phyloP scores from a whole-genome alignment of 2,888 invertebrate genomes.

The Scaptomyza parva region DNA sequence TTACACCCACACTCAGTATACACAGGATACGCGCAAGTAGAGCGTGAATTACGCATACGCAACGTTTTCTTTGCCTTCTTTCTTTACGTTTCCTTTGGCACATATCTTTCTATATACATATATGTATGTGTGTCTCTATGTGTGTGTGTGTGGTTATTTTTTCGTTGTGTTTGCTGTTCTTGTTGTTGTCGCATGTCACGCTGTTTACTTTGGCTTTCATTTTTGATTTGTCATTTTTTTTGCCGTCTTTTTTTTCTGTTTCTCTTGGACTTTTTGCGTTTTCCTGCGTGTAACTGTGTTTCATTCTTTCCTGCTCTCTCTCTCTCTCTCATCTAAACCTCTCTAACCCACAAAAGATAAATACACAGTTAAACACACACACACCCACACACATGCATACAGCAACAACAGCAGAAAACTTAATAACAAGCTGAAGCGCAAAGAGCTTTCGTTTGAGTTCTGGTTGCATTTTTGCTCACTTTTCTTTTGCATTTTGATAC shows the following conservation, averaged over 20 bases:
- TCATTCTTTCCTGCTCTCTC: slow-evolving; percentile 51
- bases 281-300: slow-evolving; percentile 59
- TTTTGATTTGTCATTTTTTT: slow-evolving; percentile 37
- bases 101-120: slow-evolving; percentile 27
- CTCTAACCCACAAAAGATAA: slow-evolving; percentile 16
- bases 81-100: slow-evolving; percentile 51
- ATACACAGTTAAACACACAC: slow-evolving; percentile 25
- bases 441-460: slow-evolving; percentile 15
- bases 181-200: slow-evolving; percentile 71
- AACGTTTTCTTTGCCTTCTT: slow-evolving; percentile 64
- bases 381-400: slow-evolving; percentile 29
- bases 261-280: slow-evolving; percentile 46
- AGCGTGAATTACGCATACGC: slow-evolving; percentile 80
- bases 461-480: slow-evolving; percentile 60
- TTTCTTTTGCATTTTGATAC: slow-evolving; percentile 47
- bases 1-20: slow-evolving; percentile 30
- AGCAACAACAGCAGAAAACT: slow-evolving; percentile 4
- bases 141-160: slow-evolving; percentile 25
- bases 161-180: slow-evolving; percentile 20
- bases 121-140: slow-evolving; percentile 19
- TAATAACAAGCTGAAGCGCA: slow-evolving; percentile 14
- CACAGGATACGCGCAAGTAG: slow-evolving; percentile 73
- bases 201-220: slow-evolving; percentile 73
- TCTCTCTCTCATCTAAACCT: slow-evolving; percentile 17
- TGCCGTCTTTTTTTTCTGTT: slow-evolving; percentile 12